phyloP scores from a whole-genome alignment of 2,797 vertebrate genomes.

The Stomatorhinus walkeri region DNA sequence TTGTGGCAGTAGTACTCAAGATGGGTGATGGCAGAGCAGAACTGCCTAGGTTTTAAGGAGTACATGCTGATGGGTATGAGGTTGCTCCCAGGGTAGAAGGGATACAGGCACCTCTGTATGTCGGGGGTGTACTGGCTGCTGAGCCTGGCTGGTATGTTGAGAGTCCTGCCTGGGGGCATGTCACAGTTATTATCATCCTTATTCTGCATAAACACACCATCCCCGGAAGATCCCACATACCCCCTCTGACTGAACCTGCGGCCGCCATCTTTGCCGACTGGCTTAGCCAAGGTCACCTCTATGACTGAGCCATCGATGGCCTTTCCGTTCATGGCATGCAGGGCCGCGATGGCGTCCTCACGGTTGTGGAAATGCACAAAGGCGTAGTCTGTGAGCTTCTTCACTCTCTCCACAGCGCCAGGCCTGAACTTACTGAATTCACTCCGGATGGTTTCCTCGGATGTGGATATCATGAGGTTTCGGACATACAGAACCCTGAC shows the following conservation, averaged over 20 bases:
- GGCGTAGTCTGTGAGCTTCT: conserved; percentile 86
- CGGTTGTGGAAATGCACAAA: conserved; percentile 84
- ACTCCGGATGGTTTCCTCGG: conserved; percentile 74
- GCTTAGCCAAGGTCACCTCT: conserved; percentile 83
- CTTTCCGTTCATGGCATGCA: conserved; percentile 76
- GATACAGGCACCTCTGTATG: conserved; percentile 59
- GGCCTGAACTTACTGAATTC: conserved; percentile 82
- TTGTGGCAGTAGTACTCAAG: conserved; percentile 83
- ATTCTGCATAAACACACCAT: conserved; percentile 56
- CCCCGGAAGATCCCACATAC: conserved; percentile 47
- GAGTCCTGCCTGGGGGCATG: conserved; percentile 49
- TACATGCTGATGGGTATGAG: conserved; percentile 72
- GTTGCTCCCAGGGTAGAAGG: conserved; percentile 69
- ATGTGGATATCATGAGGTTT: conserved; percentile 84
- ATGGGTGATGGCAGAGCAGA: conserved; percentile 75
- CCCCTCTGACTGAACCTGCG: conserved; percentile 56
- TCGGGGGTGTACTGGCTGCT: conserved; percentile 62
- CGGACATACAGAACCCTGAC: conserved; percentile 80
- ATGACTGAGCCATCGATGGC: conserved; percentile 76
- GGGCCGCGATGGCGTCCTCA: conserved; percentile 76
- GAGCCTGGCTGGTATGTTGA: conserved; percentile 50
- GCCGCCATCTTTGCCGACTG: conserved; percentile 64
- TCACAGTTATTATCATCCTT: conserved; percentile 60
- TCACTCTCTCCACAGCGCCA: conserved; percentile 81
- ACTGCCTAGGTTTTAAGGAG: conserved; percentile 74